phyloP scores from a whole-genome alignment of 2,113 vertebrate genomes.

The Desmodus rotundus region DNA sequence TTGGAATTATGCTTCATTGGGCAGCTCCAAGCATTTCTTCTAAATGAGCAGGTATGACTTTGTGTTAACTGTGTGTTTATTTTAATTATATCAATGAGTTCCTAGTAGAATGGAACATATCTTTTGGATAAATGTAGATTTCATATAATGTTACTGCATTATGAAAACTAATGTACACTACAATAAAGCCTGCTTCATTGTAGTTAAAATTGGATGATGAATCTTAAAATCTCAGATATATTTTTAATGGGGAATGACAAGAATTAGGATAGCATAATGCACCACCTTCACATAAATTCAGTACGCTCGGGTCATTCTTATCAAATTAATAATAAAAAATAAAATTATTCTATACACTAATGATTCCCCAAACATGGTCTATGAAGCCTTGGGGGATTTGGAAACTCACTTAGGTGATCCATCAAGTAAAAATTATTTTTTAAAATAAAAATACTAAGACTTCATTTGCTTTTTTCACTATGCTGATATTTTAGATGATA shows the following conservation, averaged over 20 bases:
- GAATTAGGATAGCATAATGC: not conserved
- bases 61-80: not conserved
- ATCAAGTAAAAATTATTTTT: not conserved
- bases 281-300: not conserved
- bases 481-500: not conserved
- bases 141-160: not conserved
- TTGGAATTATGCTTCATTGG: not conserved
- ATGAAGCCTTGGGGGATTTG: not conserved
- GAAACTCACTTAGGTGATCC: not conserved
- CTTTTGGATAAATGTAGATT: not conserved
- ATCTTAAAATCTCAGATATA: not conserved
- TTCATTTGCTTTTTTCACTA: not conserved
- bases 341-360: not conserved
- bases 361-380: not conserved
- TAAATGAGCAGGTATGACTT: not conserved
- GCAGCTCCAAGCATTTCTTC: not conserved
- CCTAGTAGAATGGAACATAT: not conserved
- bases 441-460: not conserved
- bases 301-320: not conserved
- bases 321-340: not conserved
- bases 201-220: not conserved
- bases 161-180: not conserved
- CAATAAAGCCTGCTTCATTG: not conserved
- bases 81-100: not conserved
- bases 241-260: not conserved